phyloP scores from a whole-genome alignment of 2,888 invertebrate genomes.

The Patella ulyssiponensis region DNA sequence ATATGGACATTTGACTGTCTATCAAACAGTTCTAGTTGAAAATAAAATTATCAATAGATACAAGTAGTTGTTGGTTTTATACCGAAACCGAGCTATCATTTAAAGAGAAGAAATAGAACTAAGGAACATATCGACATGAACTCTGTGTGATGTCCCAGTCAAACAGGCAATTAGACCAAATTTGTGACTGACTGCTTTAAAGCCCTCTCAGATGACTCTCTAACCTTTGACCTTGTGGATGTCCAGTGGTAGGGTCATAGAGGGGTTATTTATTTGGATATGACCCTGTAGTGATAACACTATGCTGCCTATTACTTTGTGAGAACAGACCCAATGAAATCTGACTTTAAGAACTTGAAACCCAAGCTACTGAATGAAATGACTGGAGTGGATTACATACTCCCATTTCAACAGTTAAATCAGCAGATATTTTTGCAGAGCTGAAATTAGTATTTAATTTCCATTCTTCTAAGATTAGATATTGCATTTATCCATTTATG shows the following conservation, averaged over 20 bases:
- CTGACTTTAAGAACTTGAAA: constrained; percentile 1
- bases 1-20: too few relatives aligned
- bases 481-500: neutral
- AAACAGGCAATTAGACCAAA: neutral
- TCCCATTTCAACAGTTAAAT: too few relatives aligned
- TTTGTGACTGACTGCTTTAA: constrained; percentile 13
- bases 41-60: too few relatives aligned
- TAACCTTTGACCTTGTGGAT: constrained; percentile 6
- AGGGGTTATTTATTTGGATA: constrained; percentile 11
- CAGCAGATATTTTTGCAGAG: too few relatives aligned
- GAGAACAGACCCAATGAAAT: neutral
- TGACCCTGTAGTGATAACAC: constrained; percentile 9
- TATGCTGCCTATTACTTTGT: constrained; percentile 3
- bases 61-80: too few relatives aligned
- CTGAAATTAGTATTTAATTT: too few relatives aligned
- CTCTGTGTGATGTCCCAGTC: too few relatives aligned
- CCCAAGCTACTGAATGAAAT: neutral
- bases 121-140: too few relatives aligned
- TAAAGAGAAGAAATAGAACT: too few relatives aligned
- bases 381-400: too few relatives aligned
- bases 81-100: too few relatives aligned
- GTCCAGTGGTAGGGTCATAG: constrained; percentile 9
- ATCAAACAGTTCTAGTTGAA: too few relatives aligned
- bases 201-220: constrained; percentile 12
- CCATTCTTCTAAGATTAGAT: neutral